Evolutionary conservation across 2,888 invertebrate species (phyloP), one percentile per base, ranked within the genome.

Genomic region (Dicyrtoma fusca): DNA sequence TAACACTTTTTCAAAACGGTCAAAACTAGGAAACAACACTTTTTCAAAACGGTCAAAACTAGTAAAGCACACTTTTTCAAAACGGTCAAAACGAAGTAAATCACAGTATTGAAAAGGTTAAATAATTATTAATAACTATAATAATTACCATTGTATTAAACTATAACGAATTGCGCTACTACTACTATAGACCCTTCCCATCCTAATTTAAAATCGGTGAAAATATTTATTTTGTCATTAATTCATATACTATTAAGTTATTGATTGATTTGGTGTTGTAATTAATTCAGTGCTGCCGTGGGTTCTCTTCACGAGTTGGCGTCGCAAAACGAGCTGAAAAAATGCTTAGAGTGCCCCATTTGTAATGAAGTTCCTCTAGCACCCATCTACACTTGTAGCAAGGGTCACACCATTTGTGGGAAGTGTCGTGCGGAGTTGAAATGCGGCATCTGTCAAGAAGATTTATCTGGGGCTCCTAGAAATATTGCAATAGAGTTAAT

Each of bases 321-420:
- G 1, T 72, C 76, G 2, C 45, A 72, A 14, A 71, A 75, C 13
- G 78, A 78, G 8, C 65, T 78, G 17, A 77, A 76, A 65, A 75
- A 77, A 42, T 77, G 77, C 13, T 51, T 78, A n/a, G 76, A 78
- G 55, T 78, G 78, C 49, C 78, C 78, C 1, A 76, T 77, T 65
- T 78, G 78, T 53, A 73, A 75, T 25, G 78, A 78, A 68, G 78
- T 78, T 14, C 78, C 78, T 25, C 53, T 78, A 17, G 76, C 78
- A 13, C 78, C 78, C n/a, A 78, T 78, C 55, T 78, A 75, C 70
- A 78, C 78, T 3, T 78, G 78, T 44, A 73, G 74, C 11, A 21
- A 55, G 21, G 77, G 77, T n/a, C 78, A 78, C 55, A 76, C 76
- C 26, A 77, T 74, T 26, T 78, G 78, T 59, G 78, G 76, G 26